Percentiles rank a stretch among this genome's conserved stretches.
Conservation (phyloP, 2,888 invertebrate genomes). For the Ptychoptera contaminata region DNA sequence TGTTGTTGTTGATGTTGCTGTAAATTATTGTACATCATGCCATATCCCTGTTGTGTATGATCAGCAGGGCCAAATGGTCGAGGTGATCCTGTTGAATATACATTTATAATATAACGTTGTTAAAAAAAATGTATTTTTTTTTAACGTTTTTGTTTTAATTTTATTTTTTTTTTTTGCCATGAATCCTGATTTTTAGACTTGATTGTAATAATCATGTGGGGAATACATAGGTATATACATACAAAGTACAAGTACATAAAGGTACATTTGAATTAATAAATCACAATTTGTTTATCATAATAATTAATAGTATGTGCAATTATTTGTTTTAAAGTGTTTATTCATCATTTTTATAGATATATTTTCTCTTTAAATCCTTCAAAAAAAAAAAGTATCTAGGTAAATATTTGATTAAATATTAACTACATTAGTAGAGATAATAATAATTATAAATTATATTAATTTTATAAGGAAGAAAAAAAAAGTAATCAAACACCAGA, state of each 20-base stretch:
- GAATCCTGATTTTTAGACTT: too few relatives aligned
- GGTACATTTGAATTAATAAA: too few relatives aligned
- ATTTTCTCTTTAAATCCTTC: too few relatives aligned
- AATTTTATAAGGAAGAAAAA: not conserved
- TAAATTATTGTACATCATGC: constrained; percentile 23
- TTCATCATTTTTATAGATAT: constrained; percentile 15
- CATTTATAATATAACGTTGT: not conserved
- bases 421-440: too few relatives aligned
- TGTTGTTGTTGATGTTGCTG: constrained; percentile 6
- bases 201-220: too few relatives aligned
- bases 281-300: too few relatives aligned
- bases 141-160: not conserved
- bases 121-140: not conserved
- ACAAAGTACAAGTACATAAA: too few relatives aligned
- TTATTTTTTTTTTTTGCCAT: not conserved
- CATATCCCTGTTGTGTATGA: constrained; percentile 21
- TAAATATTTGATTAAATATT: too few relatives aligned
- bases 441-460: too few relatives aligned
- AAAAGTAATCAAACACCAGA: not conserved
- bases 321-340: constrained; percentile 12
- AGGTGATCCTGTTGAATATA: constrained; percentile 26
- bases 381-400: too few relatives aligned
- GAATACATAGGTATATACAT: too few relatives aligned
- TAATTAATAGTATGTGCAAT: too few relatives aligned
- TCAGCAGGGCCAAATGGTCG: constrained; percentile 22